phyloP scores from a whole-genome alignment of 2,113 vertebrate genomes.

The Struthidea cinerea region DNA sequence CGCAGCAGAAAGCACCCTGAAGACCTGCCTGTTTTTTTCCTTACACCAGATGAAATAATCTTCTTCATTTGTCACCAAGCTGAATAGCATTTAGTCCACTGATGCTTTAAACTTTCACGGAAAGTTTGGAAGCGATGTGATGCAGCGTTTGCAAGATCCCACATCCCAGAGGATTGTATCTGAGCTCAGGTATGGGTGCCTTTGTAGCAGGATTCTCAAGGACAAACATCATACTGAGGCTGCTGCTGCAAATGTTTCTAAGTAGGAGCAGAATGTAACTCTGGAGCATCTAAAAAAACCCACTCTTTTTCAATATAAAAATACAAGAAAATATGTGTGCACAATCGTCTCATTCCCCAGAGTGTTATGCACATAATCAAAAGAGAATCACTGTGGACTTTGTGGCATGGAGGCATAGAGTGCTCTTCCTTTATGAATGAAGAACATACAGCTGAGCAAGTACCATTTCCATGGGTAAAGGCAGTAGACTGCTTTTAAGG shows the following conservation, averaged over 20 bases:
- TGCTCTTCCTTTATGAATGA: slow-evolving; percentile 28
- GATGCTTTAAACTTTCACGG: not conserved
- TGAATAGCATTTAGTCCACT: not conserved
- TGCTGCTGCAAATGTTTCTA: not conserved
- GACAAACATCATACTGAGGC: not conserved
- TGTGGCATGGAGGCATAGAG: slow-evolving; percentile 9
- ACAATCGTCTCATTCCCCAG: not conserved
- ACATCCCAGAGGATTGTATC: rapidly evolving
- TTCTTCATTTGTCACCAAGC: not conserved
- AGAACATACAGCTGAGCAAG: not conserved
- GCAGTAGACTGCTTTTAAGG: not conserved
- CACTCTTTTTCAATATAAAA: slow-evolving; percentile 16
- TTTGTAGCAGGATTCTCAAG: not conserved
- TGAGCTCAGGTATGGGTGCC: not conserved
- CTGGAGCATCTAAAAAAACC: not conserved
- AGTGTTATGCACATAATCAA: not conserved
- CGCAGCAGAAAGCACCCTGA: not conserved
- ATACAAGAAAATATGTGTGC: not conserved
- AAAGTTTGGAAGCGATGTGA: not conserved
- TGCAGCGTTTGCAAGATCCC: not conserved
- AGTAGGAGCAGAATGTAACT: not conserved
- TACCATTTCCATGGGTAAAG: not conserved
- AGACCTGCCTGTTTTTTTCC: not conserved
- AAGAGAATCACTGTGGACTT: slow-evolving; percentile 29
- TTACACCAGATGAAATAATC: not conserved